Evolutionary conservation across 64 coral and sea anemone genomes (phyloP).

Genomic region (Dendrophyllia cribrosa): DNA sequence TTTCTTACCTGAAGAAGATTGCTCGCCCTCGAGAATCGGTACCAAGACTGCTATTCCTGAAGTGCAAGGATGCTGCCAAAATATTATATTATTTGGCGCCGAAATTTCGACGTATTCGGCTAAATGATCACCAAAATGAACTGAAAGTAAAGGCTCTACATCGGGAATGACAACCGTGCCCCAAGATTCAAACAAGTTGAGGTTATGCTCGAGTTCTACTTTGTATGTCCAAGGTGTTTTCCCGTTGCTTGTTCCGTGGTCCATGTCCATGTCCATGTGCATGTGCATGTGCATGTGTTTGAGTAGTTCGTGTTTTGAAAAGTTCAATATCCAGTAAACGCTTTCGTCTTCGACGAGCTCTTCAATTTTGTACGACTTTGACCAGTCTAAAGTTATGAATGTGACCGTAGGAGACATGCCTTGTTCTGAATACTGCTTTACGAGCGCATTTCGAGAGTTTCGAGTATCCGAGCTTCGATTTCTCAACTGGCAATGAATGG

Average conservation of each 20-base stretch:
- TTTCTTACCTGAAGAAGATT: constrained; percentile 38
- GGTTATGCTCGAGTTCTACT: constrained; percentile 39
- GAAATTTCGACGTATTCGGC: background rate
- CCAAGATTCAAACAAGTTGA: constrained; percentile 66
- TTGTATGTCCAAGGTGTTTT: constrained; percentile 21
- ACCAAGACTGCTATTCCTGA: constrained; percentile 47
- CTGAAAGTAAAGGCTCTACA: constrained; percentile 52
- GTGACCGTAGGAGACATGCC: constrained; percentile 60
- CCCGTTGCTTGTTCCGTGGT: background rate
- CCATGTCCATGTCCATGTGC: too few species aligned
- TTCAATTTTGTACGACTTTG: constrained; percentile 45
- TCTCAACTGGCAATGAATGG: constrained; percentile 54
- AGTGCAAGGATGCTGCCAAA: constrained; percentile 57
- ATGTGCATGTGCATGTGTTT: too few species aligned
- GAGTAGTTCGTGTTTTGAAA: constrained; percentile 48
- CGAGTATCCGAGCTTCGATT: constrained; percentile 59
- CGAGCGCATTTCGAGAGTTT: constrained; percentile 48
- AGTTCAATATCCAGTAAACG: constrained; percentile 51
- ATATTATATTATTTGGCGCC: background rate
- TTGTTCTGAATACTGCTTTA: constrained; percentile 43
- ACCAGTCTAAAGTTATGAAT: constrained; percentile 33
- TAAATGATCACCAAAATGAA: constrained; percentile 42
- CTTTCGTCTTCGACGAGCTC: constrained; percentile 37
- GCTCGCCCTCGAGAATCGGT: constrained; percentile 1
- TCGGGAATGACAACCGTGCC: constrained; percentile 63